Evolutionary conservation across 2,888 invertebrate species (phyloP).

Genomic region (Trichopoda pennipes): DNA sequence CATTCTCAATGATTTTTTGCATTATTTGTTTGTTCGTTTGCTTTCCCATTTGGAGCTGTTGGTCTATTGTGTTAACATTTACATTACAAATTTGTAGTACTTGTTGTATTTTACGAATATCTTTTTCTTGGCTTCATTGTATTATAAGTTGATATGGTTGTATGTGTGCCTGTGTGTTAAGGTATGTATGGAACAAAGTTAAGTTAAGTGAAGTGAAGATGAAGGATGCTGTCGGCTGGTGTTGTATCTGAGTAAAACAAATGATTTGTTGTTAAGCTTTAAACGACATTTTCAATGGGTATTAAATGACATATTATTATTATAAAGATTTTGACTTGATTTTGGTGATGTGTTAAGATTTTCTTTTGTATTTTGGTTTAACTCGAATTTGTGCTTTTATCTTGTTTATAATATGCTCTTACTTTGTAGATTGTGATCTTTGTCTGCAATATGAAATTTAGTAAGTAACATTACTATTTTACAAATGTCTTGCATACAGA

Average conservation of each 20-base stretch:
- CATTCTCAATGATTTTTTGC: conserved; percentile 24
- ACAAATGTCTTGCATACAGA: conserved; percentile 10
- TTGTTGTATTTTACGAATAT: conserved; percentile 50
- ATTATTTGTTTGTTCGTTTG: background rate
- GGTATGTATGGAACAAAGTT: background rate
- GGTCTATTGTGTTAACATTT: conserved; percentile 58
- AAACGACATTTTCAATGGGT: conserved; percentile 70
- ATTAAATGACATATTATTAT: conserved; percentile 69
- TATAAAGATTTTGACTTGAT: conserved; percentile 60
- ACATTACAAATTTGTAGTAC: conserved; percentile 60
- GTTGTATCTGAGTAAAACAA: conserved; percentile 62
- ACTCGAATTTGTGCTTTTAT: background rate
- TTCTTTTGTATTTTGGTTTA: conserved; percentile 18
- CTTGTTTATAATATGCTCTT: background rate
- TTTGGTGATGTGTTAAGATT: conserved; percentile 63
- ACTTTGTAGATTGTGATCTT: background rate
- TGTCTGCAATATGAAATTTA: no score
- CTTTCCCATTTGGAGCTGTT: conserved; percentile 14
- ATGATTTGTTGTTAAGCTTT: conserved; percentile 70
- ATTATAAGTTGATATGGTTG: background rate
- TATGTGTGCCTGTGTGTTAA: background rate
- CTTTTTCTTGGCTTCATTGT: conserved; percentile 4
- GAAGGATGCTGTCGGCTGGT: conserved; percentile 28
- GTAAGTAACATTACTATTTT: background rate
- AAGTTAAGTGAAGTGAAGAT: conserved; percentile 33